Percentiles rank a stretch among this genome's conserved stretches.
These are phyloP conservation scores for Dinocampus coccinellae DNA, from an alignment of 2,888 invertebrate species.

Conservation along the genomic window DNA sequence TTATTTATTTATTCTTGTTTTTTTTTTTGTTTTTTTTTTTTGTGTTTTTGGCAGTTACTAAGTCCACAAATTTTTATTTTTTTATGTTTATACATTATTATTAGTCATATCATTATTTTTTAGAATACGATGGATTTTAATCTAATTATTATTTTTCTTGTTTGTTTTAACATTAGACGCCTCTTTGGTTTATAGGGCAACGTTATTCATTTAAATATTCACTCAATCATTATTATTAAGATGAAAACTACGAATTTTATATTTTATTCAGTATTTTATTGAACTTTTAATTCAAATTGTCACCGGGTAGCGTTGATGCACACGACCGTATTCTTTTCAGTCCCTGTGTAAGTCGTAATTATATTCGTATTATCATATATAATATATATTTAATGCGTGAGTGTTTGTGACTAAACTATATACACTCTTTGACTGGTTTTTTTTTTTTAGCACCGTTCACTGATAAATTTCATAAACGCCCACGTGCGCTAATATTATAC, in stretches of 20 bases:
- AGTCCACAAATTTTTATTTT: constrained; percentile 10
- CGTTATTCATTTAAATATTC: constrained; percentile 6
- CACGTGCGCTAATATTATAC: too few relatives aligned
- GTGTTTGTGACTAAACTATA: neutral
- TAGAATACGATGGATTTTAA: constrained; percentile 31
- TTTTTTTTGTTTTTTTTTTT: too few relatives aligned
- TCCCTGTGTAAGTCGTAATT: constrained; percentile 31
- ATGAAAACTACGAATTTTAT: neutral
- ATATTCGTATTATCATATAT: constrained; percentile 28
- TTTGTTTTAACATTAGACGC: constrained; percentile 30
- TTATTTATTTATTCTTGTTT: too few relatives aligned
- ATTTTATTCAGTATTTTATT: constrained; percentile 7
- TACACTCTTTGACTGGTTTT: constrained; percentile 3
- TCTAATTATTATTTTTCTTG: constrained; percentile 18
- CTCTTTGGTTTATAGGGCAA: constrained; percentile 51
- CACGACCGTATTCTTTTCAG: constrained; percentile 2
- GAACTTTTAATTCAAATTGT: neutral
- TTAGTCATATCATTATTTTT: neutral
- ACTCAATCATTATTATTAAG: constrained; percentile 1
- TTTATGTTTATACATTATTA: too few relatives aligned
- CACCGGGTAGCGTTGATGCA: neutral
- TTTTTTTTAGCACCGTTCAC: constrained; percentile 23
- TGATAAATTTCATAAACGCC: neutral
- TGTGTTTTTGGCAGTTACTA: constrained; percentile 40
- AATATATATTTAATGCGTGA: constrained; percentile 12